These are phyloP conservation scores for Lasioglossum leucozonium DNA, from an alignment of 2,888 invertebrate species.

Conservation along the genomic window DNA sequence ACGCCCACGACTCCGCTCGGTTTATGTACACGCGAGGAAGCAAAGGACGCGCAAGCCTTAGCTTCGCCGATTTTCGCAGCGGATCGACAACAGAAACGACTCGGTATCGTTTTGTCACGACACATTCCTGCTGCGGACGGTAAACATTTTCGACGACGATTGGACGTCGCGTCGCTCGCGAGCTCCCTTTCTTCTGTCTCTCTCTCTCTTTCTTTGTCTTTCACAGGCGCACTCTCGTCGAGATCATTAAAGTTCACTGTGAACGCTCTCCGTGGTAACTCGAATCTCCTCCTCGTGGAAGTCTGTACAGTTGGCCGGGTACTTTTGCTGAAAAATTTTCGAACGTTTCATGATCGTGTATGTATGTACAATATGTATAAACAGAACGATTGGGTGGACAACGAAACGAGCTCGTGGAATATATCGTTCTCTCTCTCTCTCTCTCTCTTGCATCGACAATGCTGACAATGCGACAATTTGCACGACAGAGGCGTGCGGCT, in stretches of 20 bases:
- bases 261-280: conserved; percentile 93
- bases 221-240: conserved; percentile 43
- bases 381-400: background rate
- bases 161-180: background rate
- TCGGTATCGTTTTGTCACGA: conserved; percentile 1
- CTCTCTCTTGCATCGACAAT: background rate
- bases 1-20: conserved; percentile 1
- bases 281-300: conserved; percentile 93
- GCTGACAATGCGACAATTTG: background rate
- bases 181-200: background rate
- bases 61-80: background rate
- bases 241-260: conserved; percentile 91
- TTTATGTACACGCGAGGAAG: conserved; percentile 38
- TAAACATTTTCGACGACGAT: conserved; percentile 10
- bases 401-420: background rate
- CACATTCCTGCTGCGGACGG: background rate
- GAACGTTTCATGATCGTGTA: background rate
- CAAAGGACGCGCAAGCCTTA: background rate
- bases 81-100: conserved; percentile 26
- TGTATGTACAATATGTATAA: background rate
- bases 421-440: too few relatives aligned
- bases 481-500: background rate
- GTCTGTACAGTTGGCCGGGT: conserved; percentile 90
- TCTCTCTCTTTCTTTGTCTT: conserved; percentile 29
- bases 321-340: conserved; percentile 86